Evolutionary conservation across 2,113 vertebrate genomes (phyloP).

Genomic region (Hydropotes inermis): DNA sequence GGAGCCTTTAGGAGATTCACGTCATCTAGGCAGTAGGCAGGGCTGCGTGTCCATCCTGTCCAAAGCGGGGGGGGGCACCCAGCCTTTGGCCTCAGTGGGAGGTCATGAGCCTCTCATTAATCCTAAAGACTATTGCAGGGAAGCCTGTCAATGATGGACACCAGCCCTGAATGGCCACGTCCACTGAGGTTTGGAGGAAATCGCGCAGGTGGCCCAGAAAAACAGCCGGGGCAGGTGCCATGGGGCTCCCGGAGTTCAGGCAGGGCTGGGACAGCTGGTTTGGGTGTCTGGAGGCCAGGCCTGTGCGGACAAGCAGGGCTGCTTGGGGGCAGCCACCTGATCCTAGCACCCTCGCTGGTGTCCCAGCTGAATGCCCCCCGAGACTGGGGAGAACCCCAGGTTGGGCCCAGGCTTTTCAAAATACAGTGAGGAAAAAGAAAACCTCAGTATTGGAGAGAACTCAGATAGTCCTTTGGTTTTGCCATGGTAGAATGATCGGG

Average conservation of each 20-base stretch:
- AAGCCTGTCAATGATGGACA: rapidly evolving
- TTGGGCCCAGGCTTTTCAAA: not conserved
- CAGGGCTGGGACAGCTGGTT: not conserved
- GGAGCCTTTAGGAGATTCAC: not conserved
- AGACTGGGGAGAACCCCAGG: not conserved
- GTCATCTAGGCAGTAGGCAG: not conserved
- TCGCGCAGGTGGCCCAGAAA: not conserved
- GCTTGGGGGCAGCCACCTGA: not conserved
- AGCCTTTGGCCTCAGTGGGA: not conserved
- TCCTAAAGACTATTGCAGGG: not conserved
- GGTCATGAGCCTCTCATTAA: not conserved
- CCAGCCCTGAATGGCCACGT: not conserved
- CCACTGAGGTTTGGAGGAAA: not conserved
- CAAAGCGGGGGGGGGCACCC: not conserved
- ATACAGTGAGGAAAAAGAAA: not conserved
- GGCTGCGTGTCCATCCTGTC: not conserved
- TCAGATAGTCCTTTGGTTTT: not conserved
- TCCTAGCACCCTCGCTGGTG: rapidly evolving
- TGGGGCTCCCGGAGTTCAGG: not conserved
- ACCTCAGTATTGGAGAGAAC: not conserved
- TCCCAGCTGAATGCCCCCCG: rapidly evolving
- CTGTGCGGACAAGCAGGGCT: rapidly evolving
- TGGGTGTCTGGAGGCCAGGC: rapidly evolving
- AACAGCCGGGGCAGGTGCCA: rapidly evolving
- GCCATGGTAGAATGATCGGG: not conserved